A percentile compares a stretch with the other conserved stretches of the same genome.
These are phyloP conservation scores for Hypselothyrea guttata DNA, from an alignment of 2,888 invertebrate genomes.

Conservation along the genomic window DNA sequence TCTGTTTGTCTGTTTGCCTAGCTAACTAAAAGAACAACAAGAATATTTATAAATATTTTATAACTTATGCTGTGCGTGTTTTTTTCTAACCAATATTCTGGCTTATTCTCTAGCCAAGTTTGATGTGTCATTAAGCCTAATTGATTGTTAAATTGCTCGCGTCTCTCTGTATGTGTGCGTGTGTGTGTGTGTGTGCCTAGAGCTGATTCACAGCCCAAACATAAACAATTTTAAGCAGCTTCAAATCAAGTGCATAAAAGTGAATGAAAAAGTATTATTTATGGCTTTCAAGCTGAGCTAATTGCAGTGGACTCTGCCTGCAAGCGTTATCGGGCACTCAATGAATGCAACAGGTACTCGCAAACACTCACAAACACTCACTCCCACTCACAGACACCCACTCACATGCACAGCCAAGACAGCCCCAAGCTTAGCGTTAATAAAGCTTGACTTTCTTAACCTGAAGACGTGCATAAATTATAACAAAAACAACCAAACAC, in stretches of 20 bases:
- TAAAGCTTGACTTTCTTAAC: conserved; percentile 72
- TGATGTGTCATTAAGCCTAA: conserved; percentile 42
- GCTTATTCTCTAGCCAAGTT: conserved; percentile 18
- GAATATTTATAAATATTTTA: neutral
- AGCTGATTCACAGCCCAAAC: conserved; percentile 12
- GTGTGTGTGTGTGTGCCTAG: neutral
- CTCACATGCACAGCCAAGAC: neutral
- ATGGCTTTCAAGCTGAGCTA: conserved; percentile 6
- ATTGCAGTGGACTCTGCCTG: conserved; percentile 12
- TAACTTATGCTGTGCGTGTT: neutral
- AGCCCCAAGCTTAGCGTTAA: conserved; percentile 28
- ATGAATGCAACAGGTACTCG: conserved; percentile 24
- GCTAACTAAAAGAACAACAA: no score
- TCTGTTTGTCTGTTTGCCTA: neutral
- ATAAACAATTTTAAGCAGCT: conserved; percentile 26
- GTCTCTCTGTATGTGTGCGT: neutral
- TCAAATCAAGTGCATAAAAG: conserved; percentile 22
- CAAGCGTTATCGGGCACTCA: conserved; percentile 31
- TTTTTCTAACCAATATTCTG: neutral
- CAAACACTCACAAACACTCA: conserved; percentile 2
- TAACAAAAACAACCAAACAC: conserved; percentile 46
- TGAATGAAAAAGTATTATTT: neutral
- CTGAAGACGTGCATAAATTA: conserved; percentile 76
- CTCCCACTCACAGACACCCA: neutral
- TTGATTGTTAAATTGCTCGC: conserved; percentile 40